phyloP scores from a whole-genome alignment of 1,140 invertebrate species.

The Trichogramma pretiosum region DNA sequence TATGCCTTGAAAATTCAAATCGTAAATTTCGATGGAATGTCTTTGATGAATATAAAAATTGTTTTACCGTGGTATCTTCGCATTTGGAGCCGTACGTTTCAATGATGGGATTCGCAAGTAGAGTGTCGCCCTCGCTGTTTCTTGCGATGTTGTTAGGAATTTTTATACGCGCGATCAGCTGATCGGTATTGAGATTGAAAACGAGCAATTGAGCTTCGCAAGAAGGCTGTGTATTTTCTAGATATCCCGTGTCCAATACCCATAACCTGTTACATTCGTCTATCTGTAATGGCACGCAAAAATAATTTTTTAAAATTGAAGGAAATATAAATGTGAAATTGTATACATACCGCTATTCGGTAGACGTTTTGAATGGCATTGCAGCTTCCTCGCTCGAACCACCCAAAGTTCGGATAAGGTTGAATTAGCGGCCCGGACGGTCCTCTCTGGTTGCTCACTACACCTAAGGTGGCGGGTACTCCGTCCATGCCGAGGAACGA shows the following conservation, averaged over 20 bases:
- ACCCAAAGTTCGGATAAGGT: constrained; percentile 18
- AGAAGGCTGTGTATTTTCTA: neutral
- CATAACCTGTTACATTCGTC: constrained; percentile 12
- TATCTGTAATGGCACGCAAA: neutral
- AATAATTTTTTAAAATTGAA: neutral
- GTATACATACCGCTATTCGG: constrained; percentile 8
- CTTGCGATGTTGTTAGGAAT: constrained; percentile 11
- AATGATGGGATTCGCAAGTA: constrained; percentile 8
- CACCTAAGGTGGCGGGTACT: constrained; percentile 17
- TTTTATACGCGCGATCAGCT: constrained; percentile 1
- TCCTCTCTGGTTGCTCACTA: constrained; percentile 8
- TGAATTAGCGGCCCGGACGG: constrained; percentile 17
- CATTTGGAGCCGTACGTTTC: constrained; percentile 4
- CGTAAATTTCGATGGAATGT: neutral
- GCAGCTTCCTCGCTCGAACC: constrained; percentile 7
- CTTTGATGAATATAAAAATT: neutral
- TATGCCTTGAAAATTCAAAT: constrained; percentile 29
- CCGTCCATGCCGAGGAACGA: constrained; percentile 11
- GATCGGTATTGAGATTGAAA: constrained; percentile 8
- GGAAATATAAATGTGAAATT: neutral
- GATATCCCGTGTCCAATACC: constrained; percentile 10
- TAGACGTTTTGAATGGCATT: constrained; percentile 6
- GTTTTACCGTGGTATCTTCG: constrained; percentile 6
- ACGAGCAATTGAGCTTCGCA: constrained; percentile 6
- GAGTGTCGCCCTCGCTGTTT: neutral